Base-by-base conservation (phyloP, 2,113 vertebrate species). In the Poicephalus gulielmi region DNA sequence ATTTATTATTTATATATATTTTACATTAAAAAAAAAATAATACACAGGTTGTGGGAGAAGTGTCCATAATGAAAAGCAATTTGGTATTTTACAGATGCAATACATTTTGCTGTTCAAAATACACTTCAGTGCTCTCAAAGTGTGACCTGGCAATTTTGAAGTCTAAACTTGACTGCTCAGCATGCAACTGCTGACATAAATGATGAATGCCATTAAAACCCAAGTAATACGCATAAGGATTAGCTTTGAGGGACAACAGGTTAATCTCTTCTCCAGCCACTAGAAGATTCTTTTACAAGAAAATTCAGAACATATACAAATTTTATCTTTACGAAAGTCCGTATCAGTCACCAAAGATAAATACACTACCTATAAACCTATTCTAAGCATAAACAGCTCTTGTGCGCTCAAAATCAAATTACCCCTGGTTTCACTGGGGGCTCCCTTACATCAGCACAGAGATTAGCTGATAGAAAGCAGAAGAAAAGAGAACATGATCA, bases 201-300 rank as follows among this genome's bases (percentile, higher is more conserved):
- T 16, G 15, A 88, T 35, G 35, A 37, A 2, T 31, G 10, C 27
- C n/a, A 83, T 30, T 52, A 53, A 84, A 84, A 92, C 57, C 16
- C 11, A 83, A 47, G 14, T 30, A 0, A 76, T 28, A 76, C 0
- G 1, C 12, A 9, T 19, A 47, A 57, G 9, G 23, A 85, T 37
- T 76, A 71, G 41, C 44, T 91, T 30, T 52, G 67, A 86, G 16
- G 30, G 28, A 90, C 35, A 79, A 43, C 0, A 4, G 43, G 17
- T 62, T 77, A 53, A 91, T n/a, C n/a, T 44, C 24, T 66, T 76
- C 27, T 80, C 27, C 20, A 49, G 27, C 28, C 22, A 76, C 27
- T 9, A 27, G 12, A 59, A 37, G 6, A 71, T 22, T 76, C 13
- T 75, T 79, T 60, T 35, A 41, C 10, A 70, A 39, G 50, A 59